Evolutionary conservation across 2,888 invertebrate species (phyloP).

Genomic region (Hedya salicella): DNA sequence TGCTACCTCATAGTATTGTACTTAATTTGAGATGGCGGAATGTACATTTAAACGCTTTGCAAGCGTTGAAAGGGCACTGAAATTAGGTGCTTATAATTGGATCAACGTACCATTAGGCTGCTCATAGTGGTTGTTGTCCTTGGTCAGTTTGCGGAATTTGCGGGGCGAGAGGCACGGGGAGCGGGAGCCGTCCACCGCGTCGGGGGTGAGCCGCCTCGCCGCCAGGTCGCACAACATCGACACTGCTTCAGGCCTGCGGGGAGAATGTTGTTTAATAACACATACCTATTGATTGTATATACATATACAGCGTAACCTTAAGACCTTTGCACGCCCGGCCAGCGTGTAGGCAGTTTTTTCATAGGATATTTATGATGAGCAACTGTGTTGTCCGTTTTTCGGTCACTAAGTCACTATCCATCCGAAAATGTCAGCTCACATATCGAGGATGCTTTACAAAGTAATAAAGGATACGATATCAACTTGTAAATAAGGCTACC

Average conservation of each 20-base stretch:
- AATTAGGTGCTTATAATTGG: not conserved
- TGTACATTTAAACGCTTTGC: not conserved
- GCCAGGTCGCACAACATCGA: constrained; percentile 94
- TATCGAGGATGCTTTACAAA: too few relatives aligned
- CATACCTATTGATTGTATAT: not conserved
- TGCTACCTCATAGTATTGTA: not conserved
- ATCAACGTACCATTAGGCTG: constrained; percentile 72
- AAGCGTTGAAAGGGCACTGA: not conserved
- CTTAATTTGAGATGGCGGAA: not conserved
- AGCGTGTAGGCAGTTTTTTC: not conserved
- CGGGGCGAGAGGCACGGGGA: constrained; percentile 87
- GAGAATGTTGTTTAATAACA: not conserved
- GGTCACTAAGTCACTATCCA: too few relatives aligned
- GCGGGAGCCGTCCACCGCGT: constrained; percentile 78
- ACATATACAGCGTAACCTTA: not conserved
- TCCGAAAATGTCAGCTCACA: too few relatives aligned
- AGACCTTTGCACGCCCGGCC: too few relatives aligned
- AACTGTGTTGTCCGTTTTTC: too few relatives aligned
- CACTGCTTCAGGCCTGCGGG: constrained; percentile 90
- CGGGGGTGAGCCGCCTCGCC: constrained; percentile 89
- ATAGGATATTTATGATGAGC: too few relatives aligned
- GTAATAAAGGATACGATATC: too few relatives aligned
- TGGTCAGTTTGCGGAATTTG: constrained; percentile 84
- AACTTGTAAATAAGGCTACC: too few relatives aligned
- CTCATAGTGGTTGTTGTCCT: constrained; percentile 83